Conservation (phyloP, 2,888 invertebrate genomes). For the Mythimna lalbum region DNA sequence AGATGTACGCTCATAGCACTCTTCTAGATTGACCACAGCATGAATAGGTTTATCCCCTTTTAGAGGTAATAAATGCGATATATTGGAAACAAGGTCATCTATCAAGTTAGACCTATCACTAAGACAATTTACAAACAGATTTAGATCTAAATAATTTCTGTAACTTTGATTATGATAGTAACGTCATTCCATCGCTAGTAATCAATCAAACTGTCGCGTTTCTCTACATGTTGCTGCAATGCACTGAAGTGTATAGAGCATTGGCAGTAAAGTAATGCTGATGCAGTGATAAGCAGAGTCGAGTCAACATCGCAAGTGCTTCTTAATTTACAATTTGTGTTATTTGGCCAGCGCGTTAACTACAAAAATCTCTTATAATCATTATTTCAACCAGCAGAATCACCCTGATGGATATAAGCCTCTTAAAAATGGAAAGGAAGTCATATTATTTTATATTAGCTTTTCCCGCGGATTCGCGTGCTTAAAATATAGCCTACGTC, state of each 20-base stretch:
- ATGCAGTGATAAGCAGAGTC: background rate
- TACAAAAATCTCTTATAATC: background rate
- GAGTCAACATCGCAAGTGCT: background rate
- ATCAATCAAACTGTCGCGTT: background rate
- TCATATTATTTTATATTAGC: no score
- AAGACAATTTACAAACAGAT: background rate
- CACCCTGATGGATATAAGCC: background rate
- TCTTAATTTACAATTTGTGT: no score
- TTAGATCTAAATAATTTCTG: background rate
- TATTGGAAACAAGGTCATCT: background rate
- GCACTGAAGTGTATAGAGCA: no score
- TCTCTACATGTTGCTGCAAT: background rate
- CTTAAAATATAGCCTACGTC: no score
- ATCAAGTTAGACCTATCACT: background rate
- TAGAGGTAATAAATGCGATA: background rate
- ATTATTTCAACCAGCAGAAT: background rate
- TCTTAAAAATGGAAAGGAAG: background rate
- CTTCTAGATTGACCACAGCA: background rate
- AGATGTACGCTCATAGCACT: background rate
- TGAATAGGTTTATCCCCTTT: background rate
- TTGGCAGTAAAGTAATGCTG: background rate
- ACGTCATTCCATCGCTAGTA: background rate
- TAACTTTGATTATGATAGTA: background rate
- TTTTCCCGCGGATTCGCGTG: no score
- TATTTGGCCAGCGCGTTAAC: background rate